Evolutionary conservation across 1,140 invertebrate species (phyloP).

Genomic region (Bicyclus anynana): DNA sequence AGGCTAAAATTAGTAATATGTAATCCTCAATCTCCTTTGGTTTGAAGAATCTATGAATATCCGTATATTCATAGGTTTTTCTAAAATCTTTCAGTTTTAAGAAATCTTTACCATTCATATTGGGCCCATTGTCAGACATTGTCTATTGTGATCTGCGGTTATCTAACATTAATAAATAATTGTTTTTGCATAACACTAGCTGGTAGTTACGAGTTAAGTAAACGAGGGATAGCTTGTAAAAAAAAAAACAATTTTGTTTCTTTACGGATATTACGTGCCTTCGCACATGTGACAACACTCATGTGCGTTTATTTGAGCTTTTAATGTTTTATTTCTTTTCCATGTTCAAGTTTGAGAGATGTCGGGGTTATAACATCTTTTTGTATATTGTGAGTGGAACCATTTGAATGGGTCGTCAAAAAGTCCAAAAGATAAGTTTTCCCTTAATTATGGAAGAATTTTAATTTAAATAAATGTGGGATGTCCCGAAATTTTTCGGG

Average conservation of each 20-base stretch:
- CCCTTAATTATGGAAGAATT: too few species aligned
- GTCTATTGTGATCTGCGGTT: neutral
- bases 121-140: neutral
- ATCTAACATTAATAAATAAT: constrained; percentile 6
- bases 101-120: too few species aligned
- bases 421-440: neutral
- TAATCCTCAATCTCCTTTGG: too few species aligned
- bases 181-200: constrained; percentile 52
- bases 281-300: constrained; percentile 41
- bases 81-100: too few species aligned
- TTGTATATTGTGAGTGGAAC: neutral
- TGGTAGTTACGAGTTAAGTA: constrained; percentile 51
- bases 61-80: too few species aligned
- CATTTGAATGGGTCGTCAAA: neutral
- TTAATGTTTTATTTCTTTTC: constrained; percentile 33
- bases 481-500: too few species aligned
- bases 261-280: constrained; percentile 66
- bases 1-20: too few species aligned
- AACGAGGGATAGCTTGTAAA: constrained; percentile 66
- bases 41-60: too few species aligned
- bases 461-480: too few species aligned
- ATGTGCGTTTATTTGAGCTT: constrained; percentile 45
- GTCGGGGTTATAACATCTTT: neutral
- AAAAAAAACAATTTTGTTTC: constrained; percentile 52
- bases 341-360: constrained; percentile 20